Evolutionary conservation across 1,140 invertebrate genomes (phyloP).

Genomic region (Pseudachorutes palmiensis): DNA sequence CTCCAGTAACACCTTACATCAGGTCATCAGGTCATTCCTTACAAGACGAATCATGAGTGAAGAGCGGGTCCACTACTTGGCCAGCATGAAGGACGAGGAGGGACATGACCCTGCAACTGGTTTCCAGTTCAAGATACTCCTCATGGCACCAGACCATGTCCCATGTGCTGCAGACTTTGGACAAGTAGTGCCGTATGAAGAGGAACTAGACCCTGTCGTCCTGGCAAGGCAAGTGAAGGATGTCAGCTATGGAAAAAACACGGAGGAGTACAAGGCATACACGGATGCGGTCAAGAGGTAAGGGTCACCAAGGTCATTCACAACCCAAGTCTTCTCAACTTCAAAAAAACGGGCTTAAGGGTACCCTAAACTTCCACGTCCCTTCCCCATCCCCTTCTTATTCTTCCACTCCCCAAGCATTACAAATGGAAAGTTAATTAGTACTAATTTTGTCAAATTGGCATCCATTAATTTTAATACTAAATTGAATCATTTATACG

Average conservation of each 20-base stretch:
- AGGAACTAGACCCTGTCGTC: slow-evolving; percentile 61
- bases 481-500: no score
- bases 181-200: not conserved
- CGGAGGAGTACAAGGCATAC: slow-evolving; percentile 76
- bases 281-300: slow-evolving; percentile 62
- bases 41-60: no score
- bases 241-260: slow-evolving; percentile 92
- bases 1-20: no score
- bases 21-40: no score
- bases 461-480: no score
- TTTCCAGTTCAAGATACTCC: no score
- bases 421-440: not conserved
- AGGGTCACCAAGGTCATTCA: slow-evolving; percentile 38
- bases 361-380: not conserved
- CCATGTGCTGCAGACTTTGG: not conserved
- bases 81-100: no score
- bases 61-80: no score
- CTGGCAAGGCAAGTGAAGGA: slow-evolving; percentile 77
- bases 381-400: not conserved
- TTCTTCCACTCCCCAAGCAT: not conserved
- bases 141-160: not conserved
- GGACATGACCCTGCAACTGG: no score
- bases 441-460: no score
- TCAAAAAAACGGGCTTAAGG: not conserved
- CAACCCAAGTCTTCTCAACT: no score